Conservation (phyloP, 53 echinoderm and acorn worm species). For the Arbacia lixula region DNA sequence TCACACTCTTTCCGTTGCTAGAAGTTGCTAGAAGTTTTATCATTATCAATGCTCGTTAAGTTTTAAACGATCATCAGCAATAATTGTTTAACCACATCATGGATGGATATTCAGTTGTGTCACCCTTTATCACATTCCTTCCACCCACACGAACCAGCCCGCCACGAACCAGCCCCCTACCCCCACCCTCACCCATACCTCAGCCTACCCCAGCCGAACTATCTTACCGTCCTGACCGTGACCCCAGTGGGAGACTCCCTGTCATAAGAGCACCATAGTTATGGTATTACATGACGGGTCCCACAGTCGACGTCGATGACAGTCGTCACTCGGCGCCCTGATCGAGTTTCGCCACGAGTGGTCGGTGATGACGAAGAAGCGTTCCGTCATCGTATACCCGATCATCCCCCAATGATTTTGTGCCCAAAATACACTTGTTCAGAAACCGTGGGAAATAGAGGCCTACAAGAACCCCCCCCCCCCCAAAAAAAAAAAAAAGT, state of each 20-base stretch:
- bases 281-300: slow-evolving; percentile 40
- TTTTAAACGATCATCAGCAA: too few species aligned
- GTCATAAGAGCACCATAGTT: too few species aligned
- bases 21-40: too few species aligned
- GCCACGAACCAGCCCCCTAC: background rate
- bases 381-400: background rate
- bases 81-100: too few species aligned
- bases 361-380: slow-evolving; percentile 2
- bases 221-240: too few species aligned
- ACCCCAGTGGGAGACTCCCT: too few species aligned
- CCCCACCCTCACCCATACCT: background rate
- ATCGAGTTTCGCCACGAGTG: slow-evolving; percentile 20
- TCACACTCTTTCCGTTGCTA: background rate
- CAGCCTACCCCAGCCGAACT: background rate
- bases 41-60: too few species aligned
- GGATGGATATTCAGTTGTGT: background rate
- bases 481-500: too few species aligned
- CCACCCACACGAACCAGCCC: background rate
- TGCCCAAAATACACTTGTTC: too few species aligned
- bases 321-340: slow-evolving; percentile 5
- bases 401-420: too few species aligned
- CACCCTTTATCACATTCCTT: background rate
- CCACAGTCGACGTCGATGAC: slow-evolving; percentile 20
- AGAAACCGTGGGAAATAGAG: too few species aligned
- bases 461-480: too few species aligned